A percentile compares a stretch with the other conserved stretches of the same genome.
Evolutionary conservation across 2,888 invertebrate genomes (phyloP).

Genomic region (Diadegma fenestrale): DNA sequence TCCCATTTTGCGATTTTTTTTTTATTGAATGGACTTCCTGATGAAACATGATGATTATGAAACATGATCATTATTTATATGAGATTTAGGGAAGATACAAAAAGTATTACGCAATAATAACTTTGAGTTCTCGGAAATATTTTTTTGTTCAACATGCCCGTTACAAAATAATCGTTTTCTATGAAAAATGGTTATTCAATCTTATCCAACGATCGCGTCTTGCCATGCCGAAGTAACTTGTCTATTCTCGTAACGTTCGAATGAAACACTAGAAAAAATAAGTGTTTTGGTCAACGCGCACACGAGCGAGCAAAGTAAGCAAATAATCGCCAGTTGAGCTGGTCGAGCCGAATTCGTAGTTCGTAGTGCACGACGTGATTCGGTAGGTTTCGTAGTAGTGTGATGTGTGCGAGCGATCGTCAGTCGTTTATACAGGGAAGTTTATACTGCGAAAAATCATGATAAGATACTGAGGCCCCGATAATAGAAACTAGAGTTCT

Average conservation of each 20-base stretch:
- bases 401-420: conserved; percentile 12
- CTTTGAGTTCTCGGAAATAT: not conserved
- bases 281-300: not conserved
- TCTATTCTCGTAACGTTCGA: not conserved
- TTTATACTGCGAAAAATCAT: conserved; percentile 17
- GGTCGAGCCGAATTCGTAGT: not conserved
- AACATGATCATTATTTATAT: not conserved
- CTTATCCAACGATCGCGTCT: not conserved
- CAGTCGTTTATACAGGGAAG: not conserved
- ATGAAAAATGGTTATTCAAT: not conserved
- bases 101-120: too few relatives aligned
- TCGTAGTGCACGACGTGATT: not conserved
- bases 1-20: not conserved
- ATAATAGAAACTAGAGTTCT: not conserved
- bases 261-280: not conserved
- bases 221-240: not conserved
- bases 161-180: not conserved
- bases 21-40: not conserved
- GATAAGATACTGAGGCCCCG: conserved; percentile 29
- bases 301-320: not conserved
- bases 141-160: not conserved
- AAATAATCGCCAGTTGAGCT: not conserved
- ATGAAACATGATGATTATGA: too few relatives aligned
- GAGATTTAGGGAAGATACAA: too few relatives aligned
- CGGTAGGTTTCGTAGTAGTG: conserved; percentile 1